Evolutionary conservation across 2,888 invertebrate genomes (phyloP).

Genomic region (Crematogaster levior): DNA sequence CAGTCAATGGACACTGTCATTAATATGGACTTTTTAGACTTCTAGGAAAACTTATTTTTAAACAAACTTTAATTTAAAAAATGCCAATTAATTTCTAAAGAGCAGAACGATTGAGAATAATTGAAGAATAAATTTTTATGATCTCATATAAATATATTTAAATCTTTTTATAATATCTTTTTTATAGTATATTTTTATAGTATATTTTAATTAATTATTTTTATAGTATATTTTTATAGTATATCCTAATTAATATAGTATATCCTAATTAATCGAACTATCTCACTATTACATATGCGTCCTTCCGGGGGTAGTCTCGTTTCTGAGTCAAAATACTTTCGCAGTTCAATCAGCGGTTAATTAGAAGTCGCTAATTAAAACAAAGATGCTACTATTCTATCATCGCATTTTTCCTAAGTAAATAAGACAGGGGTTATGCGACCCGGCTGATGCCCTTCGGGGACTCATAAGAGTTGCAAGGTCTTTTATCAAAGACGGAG

Average conservation of each 20-base stretch:
- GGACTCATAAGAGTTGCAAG: not conserved
- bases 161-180: too few relatives aligned
- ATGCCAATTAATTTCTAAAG: not conserved
- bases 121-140: not conserved
- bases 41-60: too few relatives aligned
- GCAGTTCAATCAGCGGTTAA: not conserved
- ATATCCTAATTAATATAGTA: too few relatives aligned
- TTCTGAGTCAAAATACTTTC: not conserved
- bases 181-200: too few relatives aligned
- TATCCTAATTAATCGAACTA: not conserved
- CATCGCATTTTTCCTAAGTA: not conserved
- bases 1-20: too few relatives aligned
- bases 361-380: not conserved
- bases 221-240: too few relatives aligned
- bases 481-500: slow-evolving; percentile 19
- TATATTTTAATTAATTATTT: too few relatives aligned
- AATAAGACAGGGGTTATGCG: slow-evolving; percentile 8
- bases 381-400: not conserved
- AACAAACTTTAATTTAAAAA: not conserved
- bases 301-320: too few relatives aligned
- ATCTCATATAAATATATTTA: too few relatives aligned
- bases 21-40: too few relatives aligned
- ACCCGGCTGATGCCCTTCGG: not conserved
- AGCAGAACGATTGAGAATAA: not conserved
- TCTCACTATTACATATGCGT: too few relatives aligned